phyloP scores from a whole-genome alignment of 2,113 vertebrate genomes.

The Pelusios castaneus region DNA sequence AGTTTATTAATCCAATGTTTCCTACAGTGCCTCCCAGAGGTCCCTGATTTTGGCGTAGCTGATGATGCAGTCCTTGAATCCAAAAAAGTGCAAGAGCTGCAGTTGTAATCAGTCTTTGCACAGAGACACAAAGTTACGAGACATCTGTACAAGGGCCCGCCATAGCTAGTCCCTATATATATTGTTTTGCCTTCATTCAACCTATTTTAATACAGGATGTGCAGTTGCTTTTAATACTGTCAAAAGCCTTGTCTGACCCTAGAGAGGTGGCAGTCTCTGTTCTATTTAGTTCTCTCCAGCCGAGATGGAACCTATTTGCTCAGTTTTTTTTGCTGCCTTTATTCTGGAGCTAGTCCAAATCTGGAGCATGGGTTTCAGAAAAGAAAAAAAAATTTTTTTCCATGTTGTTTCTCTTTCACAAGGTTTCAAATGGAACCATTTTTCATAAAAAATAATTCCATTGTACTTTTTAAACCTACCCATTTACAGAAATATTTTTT shows the following conservation, averaged over 20 bases:
- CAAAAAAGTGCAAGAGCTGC: rapidly evolving
- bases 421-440: conserved; percentile 23
- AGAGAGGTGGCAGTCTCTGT: not conserved
- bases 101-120: not conserved
- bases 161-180: not conserved
- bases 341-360: not conserved
- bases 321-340: not conserved
- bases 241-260: not conserved
- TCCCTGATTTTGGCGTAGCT: not conserved
- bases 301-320: not conserved
- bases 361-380: not conserved
- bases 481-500: conserved; percentile 46
- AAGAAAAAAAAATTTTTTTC: not conserved
- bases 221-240: rapidly evolving
- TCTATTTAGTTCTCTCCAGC: not conserved
- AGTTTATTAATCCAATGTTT: not conserved
- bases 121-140: rapidly evolving
- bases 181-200: not conserved
- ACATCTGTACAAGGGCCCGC: not conserved
- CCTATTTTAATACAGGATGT: not conserved
- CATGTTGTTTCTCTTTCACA: conserved; percentile 1
- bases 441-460: not conserved
- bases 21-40: not conserved
- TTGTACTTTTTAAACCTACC: conserved; percentile 37
- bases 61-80: rapidly evolving